Conservation (phyloP, 1,140 invertebrate species). For the Rhynchophorus ferrugineus region DNA sequence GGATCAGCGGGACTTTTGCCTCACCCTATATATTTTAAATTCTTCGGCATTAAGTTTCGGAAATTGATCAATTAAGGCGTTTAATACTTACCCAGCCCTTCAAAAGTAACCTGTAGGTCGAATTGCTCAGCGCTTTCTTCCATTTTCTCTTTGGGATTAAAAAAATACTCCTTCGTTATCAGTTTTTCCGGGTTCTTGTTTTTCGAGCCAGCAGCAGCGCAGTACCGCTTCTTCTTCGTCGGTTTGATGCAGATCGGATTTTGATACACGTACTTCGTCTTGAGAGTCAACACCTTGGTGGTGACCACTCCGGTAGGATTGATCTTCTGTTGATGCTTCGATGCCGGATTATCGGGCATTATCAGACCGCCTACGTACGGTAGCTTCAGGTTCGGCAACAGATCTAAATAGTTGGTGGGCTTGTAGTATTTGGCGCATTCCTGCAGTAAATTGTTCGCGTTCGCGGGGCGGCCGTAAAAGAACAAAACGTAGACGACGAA, state of each 20-base stretch:
- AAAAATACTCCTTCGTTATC: slow-evolving; percentile 34
- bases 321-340: slow-evolving; percentile 20
- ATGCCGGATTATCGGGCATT: slow-evolving; percentile 22
- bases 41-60: too few relatives aligned
- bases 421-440: slow-evolving; percentile 32
- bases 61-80: too few relatives aligned
- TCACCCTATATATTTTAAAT: too few relatives aligned
- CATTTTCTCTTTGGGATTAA: slow-evolving; percentile 20
- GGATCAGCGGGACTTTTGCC: too few relatives aligned
- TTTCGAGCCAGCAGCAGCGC: slow-evolving; percentile 17
- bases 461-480: slow-evolving; percentile 2
- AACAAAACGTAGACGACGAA: slow-evolving; percentile 10
- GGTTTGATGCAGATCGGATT: slow-evolving; percentile 37
- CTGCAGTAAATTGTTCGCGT: slow-evolving; percentile 18
- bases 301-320: slow-evolving; percentile 29
- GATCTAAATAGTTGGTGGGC: slow-evolving; percentile 33
- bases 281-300: slow-evolving; percentile 33
- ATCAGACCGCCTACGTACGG: slow-evolving; percentile 33
- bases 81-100: slow-evolving; percentile 13
- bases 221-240: slow-evolving; percentile 28
- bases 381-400: slow-evolving; percentile 31
- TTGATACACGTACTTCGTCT: slow-evolving; percentile 34
- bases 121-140: too few relatives aligned
- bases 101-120: slow-evolving; percentile 13
- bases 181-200: slow-evolving; percentile 26